Conservation (phyloP, 2,797 vertebrate genomes). For the Knipowitschia caucasica region DNA sequence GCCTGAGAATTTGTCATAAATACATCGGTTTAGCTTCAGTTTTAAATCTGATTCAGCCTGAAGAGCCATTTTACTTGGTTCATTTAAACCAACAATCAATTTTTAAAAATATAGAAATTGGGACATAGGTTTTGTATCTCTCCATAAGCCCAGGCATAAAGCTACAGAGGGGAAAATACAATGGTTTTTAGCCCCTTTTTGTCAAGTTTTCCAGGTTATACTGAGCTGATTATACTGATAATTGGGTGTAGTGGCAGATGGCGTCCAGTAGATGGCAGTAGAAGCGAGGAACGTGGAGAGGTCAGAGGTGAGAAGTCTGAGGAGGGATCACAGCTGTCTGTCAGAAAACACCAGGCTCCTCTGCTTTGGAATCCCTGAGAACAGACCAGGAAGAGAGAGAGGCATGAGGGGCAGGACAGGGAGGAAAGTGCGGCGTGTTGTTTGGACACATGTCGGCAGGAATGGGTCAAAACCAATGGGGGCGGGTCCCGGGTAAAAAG, state of each 20-base stretch:
- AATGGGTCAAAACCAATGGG: too few relatives aligned
- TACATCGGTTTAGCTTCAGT: too few relatives aligned
- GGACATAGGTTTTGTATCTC: neutral
- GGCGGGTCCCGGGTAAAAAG: too few relatives aligned
- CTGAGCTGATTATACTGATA: neutral
- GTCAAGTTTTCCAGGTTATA: constrained; percentile 35
- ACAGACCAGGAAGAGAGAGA: constrained; percentile 16
- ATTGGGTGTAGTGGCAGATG: neutral
- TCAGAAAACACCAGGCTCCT: constrained; percentile 53
- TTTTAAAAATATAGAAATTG: too few relatives aligned
- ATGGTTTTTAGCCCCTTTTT: constrained; percentile 19
- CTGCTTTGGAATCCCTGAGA: constrained; percentile 59
- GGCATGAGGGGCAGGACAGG: too few relatives aligned
- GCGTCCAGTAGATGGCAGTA: constrained; percentile 17
- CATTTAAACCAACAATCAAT: too few relatives aligned
- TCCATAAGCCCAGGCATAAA: constrained; percentile 91
- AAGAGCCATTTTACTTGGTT: too few relatives aligned
- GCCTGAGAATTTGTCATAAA: too few relatives aligned
- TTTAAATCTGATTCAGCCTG: too few relatives aligned
- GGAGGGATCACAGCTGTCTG: constrained; percentile 15
- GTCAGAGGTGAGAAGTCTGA: constrained; percentile 41
- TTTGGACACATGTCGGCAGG: too few relatives aligned
- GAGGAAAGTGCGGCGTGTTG: too few relatives aligned
- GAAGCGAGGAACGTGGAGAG: constrained; percentile 16
- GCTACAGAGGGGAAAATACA: too few relatives aligned